A percentile compares a stretch with the other conserved stretches of the same genome.
phyloP scores from a whole-genome alignment of 2,797 vertebrate species.

The Clarias fuscus region DNA sequence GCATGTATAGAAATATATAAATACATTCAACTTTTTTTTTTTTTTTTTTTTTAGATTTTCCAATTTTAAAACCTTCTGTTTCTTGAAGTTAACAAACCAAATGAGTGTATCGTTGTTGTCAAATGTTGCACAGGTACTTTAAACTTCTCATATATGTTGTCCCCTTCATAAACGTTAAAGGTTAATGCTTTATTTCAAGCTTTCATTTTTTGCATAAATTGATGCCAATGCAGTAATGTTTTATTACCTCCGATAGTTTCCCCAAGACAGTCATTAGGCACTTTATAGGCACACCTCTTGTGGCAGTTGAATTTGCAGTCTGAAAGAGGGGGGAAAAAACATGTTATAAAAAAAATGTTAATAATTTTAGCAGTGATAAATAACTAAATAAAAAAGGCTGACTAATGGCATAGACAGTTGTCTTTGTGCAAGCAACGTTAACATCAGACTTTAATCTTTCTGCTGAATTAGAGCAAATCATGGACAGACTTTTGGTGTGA shows the following conservation, averaged over 20 bases:
- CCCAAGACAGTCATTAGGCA: constrained; percentile 89
- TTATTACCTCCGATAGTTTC: constrained; percentile 83
- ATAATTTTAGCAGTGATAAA: not conserved
- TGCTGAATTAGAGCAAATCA: too few species aligned
- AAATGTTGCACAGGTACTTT: not conserved
- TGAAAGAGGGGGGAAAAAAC: constrained; percentile 54
- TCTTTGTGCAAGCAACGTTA: too few species aligned
- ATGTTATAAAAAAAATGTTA: not conserved
- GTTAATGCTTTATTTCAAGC: not conserved
- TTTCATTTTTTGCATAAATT: not conserved
- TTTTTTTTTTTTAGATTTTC: too few species aligned
- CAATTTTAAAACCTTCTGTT: not conserved
- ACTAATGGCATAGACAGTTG: too few species aligned
- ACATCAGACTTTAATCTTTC: too few species aligned
- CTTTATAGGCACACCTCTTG: constrained; percentile 86
- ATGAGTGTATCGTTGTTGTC: not conserved
- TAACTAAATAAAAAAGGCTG: too few species aligned
- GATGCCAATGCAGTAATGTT: not conserved
- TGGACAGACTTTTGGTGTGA: too few species aligned
- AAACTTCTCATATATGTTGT: not conserved
- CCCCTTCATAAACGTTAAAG: too few species aligned
- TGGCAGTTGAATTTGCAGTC: constrained; percentile 96
- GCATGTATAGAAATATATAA: too few species aligned
- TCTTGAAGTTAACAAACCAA: not conserved
- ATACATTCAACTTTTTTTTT: too few species aligned